phyloP scores from a whole-genome alignment of 2,888 invertebrate species.

The Drosophila kambysellisi region DNA sequence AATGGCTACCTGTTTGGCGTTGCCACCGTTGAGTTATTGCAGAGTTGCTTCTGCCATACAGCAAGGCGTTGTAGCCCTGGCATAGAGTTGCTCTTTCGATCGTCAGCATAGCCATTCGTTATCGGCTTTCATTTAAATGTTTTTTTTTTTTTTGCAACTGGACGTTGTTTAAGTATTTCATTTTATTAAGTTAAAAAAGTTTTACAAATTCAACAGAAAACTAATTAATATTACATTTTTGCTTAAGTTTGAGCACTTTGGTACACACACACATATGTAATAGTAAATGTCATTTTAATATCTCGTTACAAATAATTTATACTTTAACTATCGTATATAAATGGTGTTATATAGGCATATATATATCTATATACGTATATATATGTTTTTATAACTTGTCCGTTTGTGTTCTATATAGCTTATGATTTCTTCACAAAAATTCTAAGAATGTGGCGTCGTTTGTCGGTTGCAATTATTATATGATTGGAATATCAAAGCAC shows the following conservation, averaged over 20 bases:
- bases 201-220: constrained; percentile 75
- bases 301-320: constrained; percentile 55
- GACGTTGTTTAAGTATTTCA: constrained; percentile 42
- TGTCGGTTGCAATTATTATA: constrained; percentile 52
- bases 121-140: background rate
- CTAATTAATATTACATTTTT: constrained; percentile 64
- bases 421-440: constrained; percentile 50
- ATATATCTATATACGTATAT: constrained; percentile 15
- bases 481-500: constrained; percentile 71
- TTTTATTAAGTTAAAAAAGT: constrained; percentile 71
- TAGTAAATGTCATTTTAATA: constrained; percentile 68
- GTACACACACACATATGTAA: constrained; percentile 64
- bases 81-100: constrained; percentile 12
- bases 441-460: constrained; percentile 62
- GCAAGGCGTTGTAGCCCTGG: constrained; percentile 20
- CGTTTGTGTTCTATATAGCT: constrained; percentile 48
- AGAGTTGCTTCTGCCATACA: constrained; percentile 20
- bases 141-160: background rate
- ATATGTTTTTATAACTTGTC: constrained; percentile 60
- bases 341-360: constrained; percentile 54
- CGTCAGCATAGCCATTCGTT: background rate
- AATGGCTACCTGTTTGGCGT: constrained; percentile 60
- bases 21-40: constrained; percentile 48
- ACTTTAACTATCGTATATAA: constrained; percentile 61
- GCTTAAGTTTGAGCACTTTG: constrained; percentile 80